Percentiles rank a stretch among this genome's conserved stretches.
Conservation (phyloP, 2,113 vertebrate genomes). For the Podarcis cretensis region DNA sequence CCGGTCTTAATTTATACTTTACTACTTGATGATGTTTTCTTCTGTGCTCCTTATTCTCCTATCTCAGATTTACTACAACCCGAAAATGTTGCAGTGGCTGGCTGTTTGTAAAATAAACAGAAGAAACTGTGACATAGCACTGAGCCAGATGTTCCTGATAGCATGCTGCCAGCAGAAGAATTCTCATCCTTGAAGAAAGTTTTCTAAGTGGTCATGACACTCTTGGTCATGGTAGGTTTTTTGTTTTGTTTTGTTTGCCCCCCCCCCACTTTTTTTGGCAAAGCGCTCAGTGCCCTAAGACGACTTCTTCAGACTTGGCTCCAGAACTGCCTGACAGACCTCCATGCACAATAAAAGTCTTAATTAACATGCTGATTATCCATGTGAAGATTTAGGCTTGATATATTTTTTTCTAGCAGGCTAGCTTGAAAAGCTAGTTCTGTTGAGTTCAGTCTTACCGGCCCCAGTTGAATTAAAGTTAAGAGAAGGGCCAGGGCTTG, state of each 20-base stretch:
- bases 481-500: constrained; percentile 7
- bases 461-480: constrained; percentile 66
- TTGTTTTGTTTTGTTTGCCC: neutral
- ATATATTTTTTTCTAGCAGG: constrained; percentile 63
- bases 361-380: constrained; percentile 64
- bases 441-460: constrained; percentile 54
- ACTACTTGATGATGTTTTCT: constrained; percentile 20
- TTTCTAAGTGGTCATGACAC: constrained; percentile 69
- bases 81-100: constrained; percentile 56
- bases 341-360: constrained; percentile 44
- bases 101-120: constrained; percentile 71
- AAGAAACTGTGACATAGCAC: constrained; percentile 66
- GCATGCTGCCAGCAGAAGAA: constrained; percentile 64
- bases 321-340: constrained; percentile 57
- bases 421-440: constrained; percentile 65
- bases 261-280: constrained; percentile 44
- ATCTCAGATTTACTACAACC: constrained; percentile 38
- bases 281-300: constrained; percentile 63
- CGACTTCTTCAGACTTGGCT: constrained; percentile 69
- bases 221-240: constrained; percentile 51
- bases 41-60: constrained; percentile 37
- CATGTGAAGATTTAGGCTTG: constrained; percentile 66
- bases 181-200: constrained; percentile 70
- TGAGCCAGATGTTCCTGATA: constrained; percentile 71
- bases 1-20: constrained; percentile 34